Conservation (phyloP, 2,888 invertebrate genomes). For the Arge pagana region DNA sequence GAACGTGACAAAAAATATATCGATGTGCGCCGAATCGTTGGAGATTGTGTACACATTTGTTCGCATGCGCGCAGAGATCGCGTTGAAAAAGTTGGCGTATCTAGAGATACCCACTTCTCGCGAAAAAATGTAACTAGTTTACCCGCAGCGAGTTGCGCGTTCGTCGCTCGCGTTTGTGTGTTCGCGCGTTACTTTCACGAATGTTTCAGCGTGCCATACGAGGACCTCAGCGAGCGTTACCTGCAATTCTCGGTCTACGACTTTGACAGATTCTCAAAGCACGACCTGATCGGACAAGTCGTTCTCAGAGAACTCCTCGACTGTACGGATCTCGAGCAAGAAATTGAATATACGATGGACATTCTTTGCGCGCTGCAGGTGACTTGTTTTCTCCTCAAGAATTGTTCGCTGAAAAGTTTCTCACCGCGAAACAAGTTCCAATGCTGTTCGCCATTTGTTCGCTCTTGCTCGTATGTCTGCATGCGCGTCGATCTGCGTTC, state of each 20-base stretch:
- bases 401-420: not conserved
- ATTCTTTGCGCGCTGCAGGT: slow-evolving; percentile 80
- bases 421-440: not conserved
- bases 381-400: slow-evolving; percentile 32
- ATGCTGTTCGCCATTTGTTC: slow-evolving; percentile 16
- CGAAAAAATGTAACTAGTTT: too few species aligned
- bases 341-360: slow-evolving; percentile 85
- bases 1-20: too few species aligned
- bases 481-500: slow-evolving; percentile 30
- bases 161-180: not conserved
- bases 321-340: slow-evolving; percentile 76
- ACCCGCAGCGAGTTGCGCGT: too few species aligned
- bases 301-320: slow-evolving; percentile 79
- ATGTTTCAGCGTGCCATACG: slow-evolving; percentile 71
- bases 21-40: too few species aligned
- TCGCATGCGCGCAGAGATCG: too few species aligned
- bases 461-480: slow-evolving; percentile 29
- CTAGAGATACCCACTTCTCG: too few species aligned
- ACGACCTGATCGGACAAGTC: slow-evolving; percentile 86
- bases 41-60: too few species aligned
- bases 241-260: slow-evolving; percentile 87
- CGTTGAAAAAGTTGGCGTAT: too few species aligned
- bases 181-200: not conserved
- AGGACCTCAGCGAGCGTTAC: slow-evolving; percentile 74
- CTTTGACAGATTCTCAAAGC: slow-evolving; percentile 86